Evolutionary conservation across 2,113 vertebrate species (phyloP).

Genomic region (Eolophus roseicapilla): DNA sequence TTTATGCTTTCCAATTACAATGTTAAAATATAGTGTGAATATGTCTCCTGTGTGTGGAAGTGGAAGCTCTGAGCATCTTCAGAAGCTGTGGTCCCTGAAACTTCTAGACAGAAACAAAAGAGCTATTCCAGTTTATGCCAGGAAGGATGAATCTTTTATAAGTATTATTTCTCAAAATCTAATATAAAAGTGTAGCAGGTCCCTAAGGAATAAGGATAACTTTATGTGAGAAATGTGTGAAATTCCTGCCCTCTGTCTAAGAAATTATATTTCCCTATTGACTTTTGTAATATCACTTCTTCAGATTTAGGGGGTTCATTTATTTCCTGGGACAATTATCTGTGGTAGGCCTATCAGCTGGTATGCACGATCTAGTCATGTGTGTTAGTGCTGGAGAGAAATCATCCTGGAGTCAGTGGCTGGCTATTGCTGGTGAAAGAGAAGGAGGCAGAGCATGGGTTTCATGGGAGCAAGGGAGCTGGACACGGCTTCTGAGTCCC

Average conservation of each 20-base stretch:
- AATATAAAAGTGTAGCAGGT: slow-evolving; percentile 34
- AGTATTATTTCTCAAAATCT: slow-evolving; percentile 55
- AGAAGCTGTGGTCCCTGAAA: background rate
- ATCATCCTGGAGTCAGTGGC: accelerated
- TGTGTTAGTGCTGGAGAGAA: background rate
- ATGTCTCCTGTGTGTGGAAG: background rate
- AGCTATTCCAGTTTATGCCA: background rate
- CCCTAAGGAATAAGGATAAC: background rate
- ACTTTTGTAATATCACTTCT: background rate
- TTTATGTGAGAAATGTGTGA: slow-evolving; percentile 24
- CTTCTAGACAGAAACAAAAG: background rate
- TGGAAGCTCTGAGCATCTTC: background rate
- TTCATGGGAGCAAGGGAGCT: accelerated
- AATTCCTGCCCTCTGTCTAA: background rate
- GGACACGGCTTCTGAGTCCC: accelerated
- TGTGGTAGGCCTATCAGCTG: background rate
- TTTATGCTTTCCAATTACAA: background rate
- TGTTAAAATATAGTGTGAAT: background rate
- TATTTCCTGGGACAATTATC: background rate
- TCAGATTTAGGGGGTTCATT: slow-evolving; percentile 1
- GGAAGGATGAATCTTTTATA: slow-evolving; percentile 24
- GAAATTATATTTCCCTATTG: slow-evolving; percentile 44
- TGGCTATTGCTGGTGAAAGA: background rate
- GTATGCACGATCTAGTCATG: accelerated
- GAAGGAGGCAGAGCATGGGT: background rate